Conservation (phyloP, 2,888 invertebrate genomes). For the Acrobasis repandana region DNA sequence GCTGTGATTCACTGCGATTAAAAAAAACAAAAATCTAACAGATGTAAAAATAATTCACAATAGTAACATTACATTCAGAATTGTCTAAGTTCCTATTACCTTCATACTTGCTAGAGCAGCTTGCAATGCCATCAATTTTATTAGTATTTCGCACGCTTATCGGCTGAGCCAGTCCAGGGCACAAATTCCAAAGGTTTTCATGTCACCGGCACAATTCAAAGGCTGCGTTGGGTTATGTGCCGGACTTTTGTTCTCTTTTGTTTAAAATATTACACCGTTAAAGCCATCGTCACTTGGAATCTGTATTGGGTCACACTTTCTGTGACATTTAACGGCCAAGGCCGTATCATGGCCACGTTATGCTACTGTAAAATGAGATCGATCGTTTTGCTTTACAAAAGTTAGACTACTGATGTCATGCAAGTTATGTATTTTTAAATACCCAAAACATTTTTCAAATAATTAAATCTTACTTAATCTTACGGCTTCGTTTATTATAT, state of each 20-base stretch:
- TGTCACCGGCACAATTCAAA: background rate
- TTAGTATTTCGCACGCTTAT: background rate
- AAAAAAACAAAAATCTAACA: too few relatives aligned
- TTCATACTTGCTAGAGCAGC: background rate
- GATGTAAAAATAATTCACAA: too few relatives aligned
- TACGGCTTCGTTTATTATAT: too few relatives aligned
- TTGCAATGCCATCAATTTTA: background rate
- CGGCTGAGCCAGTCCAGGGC: background rate
- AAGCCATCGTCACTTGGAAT: background rate
- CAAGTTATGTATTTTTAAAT: too few relatives aligned
- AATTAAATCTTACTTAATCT: too few relatives aligned
- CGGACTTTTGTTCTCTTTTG: background rate
- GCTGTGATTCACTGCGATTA: too few relatives aligned
- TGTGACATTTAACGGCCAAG: constrained; percentile 20
- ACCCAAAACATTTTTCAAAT: too few relatives aligned
- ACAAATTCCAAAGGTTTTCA: constrained; percentile 9
- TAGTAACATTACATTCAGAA: too few relatives aligned
- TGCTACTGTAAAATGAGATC: background rate
- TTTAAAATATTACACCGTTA: background rate
- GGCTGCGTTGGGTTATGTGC: background rate
- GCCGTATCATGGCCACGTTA: constrained; percentile 18
- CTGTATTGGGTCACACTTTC: background rate
- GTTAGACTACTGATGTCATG: too few relatives aligned
- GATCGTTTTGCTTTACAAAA: background rate
- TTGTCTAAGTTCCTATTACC: too few relatives aligned